Base-by-base conservation (phyloP, 2,888 invertebrate species). In the Esperia sulphurella region DNA sequence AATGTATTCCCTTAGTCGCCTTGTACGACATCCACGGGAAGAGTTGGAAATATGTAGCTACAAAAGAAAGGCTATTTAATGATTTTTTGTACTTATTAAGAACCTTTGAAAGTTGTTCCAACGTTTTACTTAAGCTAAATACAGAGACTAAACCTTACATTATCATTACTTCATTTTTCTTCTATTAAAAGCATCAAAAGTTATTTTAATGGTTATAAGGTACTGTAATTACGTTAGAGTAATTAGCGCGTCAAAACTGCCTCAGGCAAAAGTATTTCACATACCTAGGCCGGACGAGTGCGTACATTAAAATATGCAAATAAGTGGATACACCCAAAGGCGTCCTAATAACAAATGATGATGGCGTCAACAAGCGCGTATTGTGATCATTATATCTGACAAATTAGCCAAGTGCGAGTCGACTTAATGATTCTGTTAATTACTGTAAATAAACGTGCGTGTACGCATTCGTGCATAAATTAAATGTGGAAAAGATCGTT, bases 361-460 rank as follows among this genome's bases (percentile, higher is more conserved):
- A 44, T 35, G 44, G 37, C 37, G n/a, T 28, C 3, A 10, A 14
- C 12, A 37, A 8, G 14, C 8, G 12, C 28, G 3, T 10, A 37
- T 33, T 38, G 38, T 28, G 41, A 41, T 12, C 41, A 41, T 41
- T 41, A 30, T 14, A 21, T 21, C 12, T 35, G 43, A 43, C 14
- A 43, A 21, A 43, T 43, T 43, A 43, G 43, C 43, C 45, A 39
- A 39, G 29, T 28, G 8, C 45, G 29, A 39, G 30, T 29, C 38
- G 14, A 37, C 37, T 39, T 47, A 43, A 47, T 47, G 38, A 30
- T 28, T 21, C 29, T 47, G 47, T 47, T 47, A 47, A 47, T 47
- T 47, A 43, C 45, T 39, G 29, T 12, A 28, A 12, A 37, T 44
- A 44, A 30, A 14, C 28, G 14, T 35, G 14, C n/a, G 12, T 29